These are phyloP conservation scores for Heliconius melpomene DNA, from an alignment of 1,140 invertebrate genomes.

Conservation along the genomic window DNA sequence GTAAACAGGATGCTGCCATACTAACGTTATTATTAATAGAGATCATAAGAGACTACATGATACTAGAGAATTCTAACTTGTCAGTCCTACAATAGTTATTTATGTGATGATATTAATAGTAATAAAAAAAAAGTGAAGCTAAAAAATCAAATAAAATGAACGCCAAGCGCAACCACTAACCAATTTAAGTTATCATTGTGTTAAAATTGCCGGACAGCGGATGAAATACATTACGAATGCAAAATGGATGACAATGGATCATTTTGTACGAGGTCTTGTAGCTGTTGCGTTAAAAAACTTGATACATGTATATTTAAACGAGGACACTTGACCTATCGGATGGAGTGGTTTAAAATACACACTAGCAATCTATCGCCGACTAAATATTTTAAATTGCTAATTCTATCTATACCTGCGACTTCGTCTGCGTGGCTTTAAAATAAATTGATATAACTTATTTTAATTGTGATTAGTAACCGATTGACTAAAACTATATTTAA, in stretches of 20 bases:
- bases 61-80: neutral
- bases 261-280: conserved; percentile 21
- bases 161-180: neutral
- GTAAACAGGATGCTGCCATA: neutral
- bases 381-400: neutral
- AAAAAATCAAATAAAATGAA: neutral
- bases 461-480: no score
- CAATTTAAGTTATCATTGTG: neutral
- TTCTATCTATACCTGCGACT: neutral
- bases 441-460: no score
- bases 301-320: conserved; percentile 9
- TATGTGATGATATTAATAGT: neutral
- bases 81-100: neutral
- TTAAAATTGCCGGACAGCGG: conserved; percentile 9
- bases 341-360: neutral
- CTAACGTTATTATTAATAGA: neutral
- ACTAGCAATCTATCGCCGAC: neutral
- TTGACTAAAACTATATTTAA: no score
- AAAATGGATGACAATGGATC: conserved; percentile 25
- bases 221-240: conserved; percentile 1
- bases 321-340: neutral
- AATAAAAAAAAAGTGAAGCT: neutral
- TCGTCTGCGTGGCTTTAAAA: no score
- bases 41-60: neutral
- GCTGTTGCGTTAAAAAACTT: conserved; percentile 3